Evolutionary conservation across 1,140 invertebrate species (phyloP), one percentile per base, ranked within the genome.

Genomic region (Acromyrmex echinatior): DNA sequence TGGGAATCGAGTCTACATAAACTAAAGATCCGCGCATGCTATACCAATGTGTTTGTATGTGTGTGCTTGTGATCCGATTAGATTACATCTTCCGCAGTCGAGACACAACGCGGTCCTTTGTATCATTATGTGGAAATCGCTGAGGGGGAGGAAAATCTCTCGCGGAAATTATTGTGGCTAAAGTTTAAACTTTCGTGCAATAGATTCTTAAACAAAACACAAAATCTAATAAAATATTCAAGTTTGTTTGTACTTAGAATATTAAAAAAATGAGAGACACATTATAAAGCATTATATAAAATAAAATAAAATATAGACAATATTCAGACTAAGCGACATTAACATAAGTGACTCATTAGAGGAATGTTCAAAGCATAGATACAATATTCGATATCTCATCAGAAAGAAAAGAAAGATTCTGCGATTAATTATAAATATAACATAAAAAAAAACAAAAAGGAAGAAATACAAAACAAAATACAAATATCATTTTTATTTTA

Each of bases 1-100:
- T 94, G 93, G 94, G 94, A 94, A 94, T 93, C 86, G 77, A 81
- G 73, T 58, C 76, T 80, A 86, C 78, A 86, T 87, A 68, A 82
- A 28, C 49, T 49, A 73, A 62, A 86, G 82, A 74, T 76, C 90
- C 86, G 86, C 81, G 90, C 87, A 81, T 80, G 82, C 65, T 88
- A 77, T 86, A 79, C 58, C 53, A 79, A 35, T 14, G 16, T 10
- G 18, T 39, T 35, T 35, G 35, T 25, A 7, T n/a, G 28, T 51
- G 31, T 28, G 35, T 4, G 63, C 21, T 21, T 31, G 53, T 49
- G 80, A 84, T 84, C 56, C 80, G 80, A 84, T 84, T 84, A 84
- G 70, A 84, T 84, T 84, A 84, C 80, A 84, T 76, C 70, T 76
- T 84, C 56, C 39, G n/a, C 39, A 62, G 10, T 39, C 18, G 70